Conservation (phyloP, 1,140 invertebrate species). For the Solenopsis invicta region DNA sequence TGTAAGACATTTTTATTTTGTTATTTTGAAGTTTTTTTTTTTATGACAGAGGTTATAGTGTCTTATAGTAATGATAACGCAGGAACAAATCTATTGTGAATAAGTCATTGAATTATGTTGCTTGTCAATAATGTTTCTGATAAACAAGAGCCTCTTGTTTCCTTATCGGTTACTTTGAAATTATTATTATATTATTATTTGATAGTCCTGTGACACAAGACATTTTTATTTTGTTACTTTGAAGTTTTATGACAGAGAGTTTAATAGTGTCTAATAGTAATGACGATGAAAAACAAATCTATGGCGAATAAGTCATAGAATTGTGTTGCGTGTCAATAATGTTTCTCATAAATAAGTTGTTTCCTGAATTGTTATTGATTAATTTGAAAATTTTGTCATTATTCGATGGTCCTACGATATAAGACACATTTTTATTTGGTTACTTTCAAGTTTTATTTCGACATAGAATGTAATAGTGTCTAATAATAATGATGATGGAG, state of each 20-base stretch:
- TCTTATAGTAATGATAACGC: neutral
- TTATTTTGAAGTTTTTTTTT: conserved; percentile 13
- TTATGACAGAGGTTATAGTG: neutral
- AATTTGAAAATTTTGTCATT: conserved; percentile 37
- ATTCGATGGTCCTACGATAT: conserved; percentile 38
- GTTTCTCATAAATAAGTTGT: neutral
- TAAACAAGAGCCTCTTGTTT: neutral
- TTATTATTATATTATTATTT: conserved; percentile 33
- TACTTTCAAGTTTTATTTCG: conserved; percentile 7
- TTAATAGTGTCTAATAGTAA: neutral
- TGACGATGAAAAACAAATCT: neutral
- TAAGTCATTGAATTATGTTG: neutral
- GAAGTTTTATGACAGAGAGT: neutral
- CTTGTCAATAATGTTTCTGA: neutral
- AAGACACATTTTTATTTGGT: conserved; percentile 54
- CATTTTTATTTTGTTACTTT: conserved; percentile 49
- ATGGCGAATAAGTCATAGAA: neutral
- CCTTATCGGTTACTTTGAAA: neutral
- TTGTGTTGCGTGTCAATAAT: neutral
- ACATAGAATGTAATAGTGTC: neutral
- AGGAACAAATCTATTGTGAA: neutral
- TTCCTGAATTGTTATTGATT: neutral
- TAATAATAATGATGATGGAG: neutral
- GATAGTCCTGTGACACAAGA: conserved; percentile 43
- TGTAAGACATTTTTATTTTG: conserved; percentile 58